Evolutionary conservation across 2,113 vertebrate genomes (phyloP), one percentile per base, ranked within the genome.

Genomic region (Picathartes gymnocephalus): DNA sequence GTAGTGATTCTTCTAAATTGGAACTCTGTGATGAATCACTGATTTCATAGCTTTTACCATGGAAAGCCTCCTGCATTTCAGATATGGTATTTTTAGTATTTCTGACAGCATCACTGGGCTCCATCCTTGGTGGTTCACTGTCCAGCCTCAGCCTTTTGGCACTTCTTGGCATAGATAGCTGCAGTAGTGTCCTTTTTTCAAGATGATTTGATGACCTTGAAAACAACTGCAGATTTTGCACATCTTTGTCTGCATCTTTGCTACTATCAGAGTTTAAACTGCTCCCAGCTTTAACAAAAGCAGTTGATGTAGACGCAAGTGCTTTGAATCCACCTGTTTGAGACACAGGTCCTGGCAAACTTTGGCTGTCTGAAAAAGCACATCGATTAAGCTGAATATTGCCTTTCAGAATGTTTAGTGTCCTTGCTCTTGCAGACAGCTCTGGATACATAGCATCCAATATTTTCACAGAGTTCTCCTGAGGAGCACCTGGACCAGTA

Each of bases 401-500:
- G 30, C 99, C 99, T 85, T 98, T 98, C 66, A 99, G 98, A 66
- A 99, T 99, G 96, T 97, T 99, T 54, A 99, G 98, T 22, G 99
- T 99, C 62, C 99, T 98, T 23, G 99, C 99, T 15, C 98, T 98
- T 57, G 99, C 99, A 8, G 99, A 99, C 7, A 99, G 95, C 72
- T 99, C 98, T 18, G 99, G 99, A 92, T 99, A 99, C 99, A 99
- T 99, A 56, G 98, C 98, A 91, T 99, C 99, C 16, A 99, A 90
- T 66, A 99, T 99, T 92, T 98, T 98, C 92, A 99, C 99, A 2
- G 99, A 99, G 83, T 99, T 99, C 79, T 99, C 99, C 93, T 98
- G 99, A 33, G 98, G 95, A 6, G 96, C 96, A 12, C 60, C 95
- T 10, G 97, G 81, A 58, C 97, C 60, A 11, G 98, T 64, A 6